Evolutionary conservation across 2,797 vertebrate species (phyloP), one percentile per base, ranked within the genome.

Genomic region (Erithacus rubecula): DNA sequence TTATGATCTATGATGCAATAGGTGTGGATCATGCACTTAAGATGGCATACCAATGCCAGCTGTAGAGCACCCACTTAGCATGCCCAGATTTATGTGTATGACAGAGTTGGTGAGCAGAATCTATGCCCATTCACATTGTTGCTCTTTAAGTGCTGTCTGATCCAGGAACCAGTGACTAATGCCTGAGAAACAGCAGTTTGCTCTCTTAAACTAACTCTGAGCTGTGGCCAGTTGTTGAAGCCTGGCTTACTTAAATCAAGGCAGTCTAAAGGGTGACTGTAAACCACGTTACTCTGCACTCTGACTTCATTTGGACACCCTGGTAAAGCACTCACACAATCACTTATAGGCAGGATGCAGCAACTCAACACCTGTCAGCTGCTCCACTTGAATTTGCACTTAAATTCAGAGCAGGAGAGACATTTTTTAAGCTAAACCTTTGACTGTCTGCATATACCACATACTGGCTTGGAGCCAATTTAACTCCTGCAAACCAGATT

Each of bases 131-230:
- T 77, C 67, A 62, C 30, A 6, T 5, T 22, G 43, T 9, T 84
- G 23, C 39, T 55, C 36, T 18, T 22, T 21, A 58, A 58, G 20
- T 0, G 0, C 32, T 47, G 0, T 51, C 72, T 69, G 62, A 53
- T 36, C 43, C 4, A 2, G 15, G 24, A 90, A 59, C 17, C 49
- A 17, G 18, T n/a, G 62, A 86, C 29, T 68, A 43, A 41, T 7
- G 5, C 10, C 26, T 34, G 27, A 75, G 22, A 62, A 46, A 64
- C 8, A 76, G 12, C 24, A 62, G 15, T 36, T 9, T 58, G 14
- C 44, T 86, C 74, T 68, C 59, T 64, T 49, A 68, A 86, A 53
- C 39, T n/a, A 10, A 4, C 29, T 52, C 44, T 34, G 49, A 71
- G 17, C 26, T 65, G 36, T 6, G 23, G 11, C 19, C 70, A 44